Evolutionary conservation across 2,888 invertebrate species (phyloP), one percentile per base, ranked within the genome.

Genomic region (Dichetophora obliterata): DNA sequence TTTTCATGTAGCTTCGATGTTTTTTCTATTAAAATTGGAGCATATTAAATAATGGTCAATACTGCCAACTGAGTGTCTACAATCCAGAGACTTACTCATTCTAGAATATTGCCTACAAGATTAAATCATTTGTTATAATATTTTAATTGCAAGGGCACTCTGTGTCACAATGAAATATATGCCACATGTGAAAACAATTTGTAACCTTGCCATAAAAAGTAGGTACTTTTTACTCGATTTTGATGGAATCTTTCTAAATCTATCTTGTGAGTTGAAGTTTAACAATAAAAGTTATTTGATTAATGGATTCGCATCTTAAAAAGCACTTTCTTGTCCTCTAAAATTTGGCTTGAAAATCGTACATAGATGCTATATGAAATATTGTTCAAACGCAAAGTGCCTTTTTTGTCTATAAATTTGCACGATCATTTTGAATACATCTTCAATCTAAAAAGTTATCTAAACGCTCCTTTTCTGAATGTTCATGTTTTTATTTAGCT

Each of bases 331-430:
- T 80, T 81, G 83, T 43, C 22, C 71, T 48, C 63, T 3, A 79
- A 1, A 11, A 76, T 78, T 85, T 82, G 78, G 19, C 81, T 79
- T 80, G 85, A 84, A 84, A 84, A 85, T 82, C 84, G 84, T 84
- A 82, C 75, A 11, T 82, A 82, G 81, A 82, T 84, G 84, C 85
- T 19, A 85, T 34, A 85, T 27, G 24, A 81, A 81, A 76, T 66
- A 14, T 61, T 70, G 82, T 79, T 80, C 72, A 72, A 50, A 11
- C 74, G 85, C 84, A 84, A 63, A 81, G 81, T 79, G 84, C 80
- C 79, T 77, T 75, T 19, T 50, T 11, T 31, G 5, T 48, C 11
- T 68, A 3, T 19, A 59, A 14, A 61, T n/a, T 31, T 31, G 11
- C 27, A 27, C 77, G 69, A 76, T 73, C 75, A 82, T 73, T 59